Base-by-base conservation (phyloP, 2,888 invertebrate species). In the Epiblema foenella region DNA sequence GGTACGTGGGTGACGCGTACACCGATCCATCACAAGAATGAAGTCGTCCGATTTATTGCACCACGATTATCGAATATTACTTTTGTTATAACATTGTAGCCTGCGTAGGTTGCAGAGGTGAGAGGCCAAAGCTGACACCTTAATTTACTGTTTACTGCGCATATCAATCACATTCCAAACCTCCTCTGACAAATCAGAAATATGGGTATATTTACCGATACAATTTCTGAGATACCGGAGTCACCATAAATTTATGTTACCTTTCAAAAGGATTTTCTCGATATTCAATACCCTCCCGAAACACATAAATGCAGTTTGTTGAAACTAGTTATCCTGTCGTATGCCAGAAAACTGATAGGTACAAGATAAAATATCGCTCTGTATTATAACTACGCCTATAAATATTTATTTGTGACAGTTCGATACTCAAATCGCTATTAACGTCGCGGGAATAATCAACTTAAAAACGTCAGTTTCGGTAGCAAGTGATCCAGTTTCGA, bases 401-500 rank as follows among this genome's bases (percentile, higher is more conserved):
- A 66, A 67, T 71, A 57, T 70, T 71, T 71, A 51, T 62, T 24
- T 33, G 51, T 57, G 71, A 62, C 37, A 39, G 60, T 66, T 49
- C 46, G 65, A 73, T 77, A 75, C 73, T 73, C 74, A 77, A 79
- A 75, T 72, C 74, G 80, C 77, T 77, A 79, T 85, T 85, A 86
- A 84, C 81, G 78, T 80, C 79, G 81, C 77, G 80, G 81, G 81
- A 83, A 84, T 86, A 84, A 86, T 88, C 86, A 83, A 82, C 83
- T 83, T 82, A 86, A 87, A 88, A 84, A 79, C 79, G 78, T 80
- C 79, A 74, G 83, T 84, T 68, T 69, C 81, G 82, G 87, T 85
- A 87, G 86, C 85, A 81, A 87, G 82, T 88, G 90, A 87, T 90
- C 91, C 78, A 90, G 89, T 87, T 91, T 80, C 82, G 82, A 83